phyloP scores from a whole-genome alignment of 2,888 invertebrate species.

The Campaea margaritaria region DNA sequence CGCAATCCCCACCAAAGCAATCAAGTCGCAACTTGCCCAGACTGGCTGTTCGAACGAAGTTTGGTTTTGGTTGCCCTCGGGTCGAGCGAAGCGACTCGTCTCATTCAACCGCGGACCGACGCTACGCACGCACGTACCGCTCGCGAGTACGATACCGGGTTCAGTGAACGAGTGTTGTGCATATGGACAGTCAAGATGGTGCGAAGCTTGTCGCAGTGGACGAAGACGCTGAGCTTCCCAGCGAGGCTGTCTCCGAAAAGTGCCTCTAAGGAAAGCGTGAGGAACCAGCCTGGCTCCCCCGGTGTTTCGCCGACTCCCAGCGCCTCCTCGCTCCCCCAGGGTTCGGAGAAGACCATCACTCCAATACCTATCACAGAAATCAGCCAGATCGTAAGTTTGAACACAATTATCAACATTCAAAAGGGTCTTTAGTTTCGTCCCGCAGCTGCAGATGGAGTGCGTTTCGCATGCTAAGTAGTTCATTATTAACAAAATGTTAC shows the following conservation, averaged over 20 bases:
- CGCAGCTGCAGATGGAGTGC: constrained; percentile 52
- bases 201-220: constrained; percentile 95
- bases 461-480: constrained; percentile 60
- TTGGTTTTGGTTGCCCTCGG: constrained; percentile 55
- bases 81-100: constrained; percentile 40
- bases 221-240: constrained; percentile 95
- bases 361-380: constrained; percentile 88
- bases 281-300: constrained; percentile 83
- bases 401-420: constrained; percentile 36
- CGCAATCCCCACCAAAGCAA: constrained; percentile 50
- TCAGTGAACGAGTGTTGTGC: constrained; percentile 79
- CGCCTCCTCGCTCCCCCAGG: constrained; percentile 84
- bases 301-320: constrained; percentile 87
- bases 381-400: constrained; percentile 87
- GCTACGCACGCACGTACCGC: constrained; percentile 64
- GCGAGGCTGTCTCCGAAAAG: constrained; percentile 93
- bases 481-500: constrained; percentile 57
- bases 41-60: constrained; percentile 54
- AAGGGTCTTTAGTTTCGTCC: constrained; percentile 23
- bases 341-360: constrained; percentile 83
- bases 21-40: constrained; percentile 77
- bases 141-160: constrained; percentile 53
- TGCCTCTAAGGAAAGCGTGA: constrained; percentile 89
- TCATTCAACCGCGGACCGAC: constrained; percentile 75
- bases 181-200: constrained; percentile 89